Conservation (phyloP, 1,140 invertebrate species). For the Drosophila melanogaster region DNA sequence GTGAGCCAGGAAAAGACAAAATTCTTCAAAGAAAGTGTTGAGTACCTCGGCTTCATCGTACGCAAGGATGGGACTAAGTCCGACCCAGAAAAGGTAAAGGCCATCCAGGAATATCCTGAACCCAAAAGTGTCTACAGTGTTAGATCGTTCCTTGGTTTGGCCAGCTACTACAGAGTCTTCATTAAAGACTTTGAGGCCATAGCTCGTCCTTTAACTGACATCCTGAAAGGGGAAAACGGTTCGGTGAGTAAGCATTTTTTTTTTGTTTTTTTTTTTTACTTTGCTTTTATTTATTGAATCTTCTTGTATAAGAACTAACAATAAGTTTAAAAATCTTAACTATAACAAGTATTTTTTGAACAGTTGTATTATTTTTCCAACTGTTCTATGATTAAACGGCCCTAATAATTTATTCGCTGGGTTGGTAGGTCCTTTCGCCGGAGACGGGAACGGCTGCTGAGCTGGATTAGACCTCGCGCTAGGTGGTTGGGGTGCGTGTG, state of each 20-base stretch:
- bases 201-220: background rate
- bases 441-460: no score
- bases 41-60: background rate
- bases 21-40: background rate
- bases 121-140: background rate
- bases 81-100: background rate
- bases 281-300: no score
- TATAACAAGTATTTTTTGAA: no score
- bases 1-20: background rate
- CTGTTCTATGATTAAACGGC: no score
- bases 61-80: background rate
- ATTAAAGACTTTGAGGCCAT: background rate
- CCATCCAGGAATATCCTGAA: background rate
- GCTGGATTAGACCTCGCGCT: no score
- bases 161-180: background rate
- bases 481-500: no score
- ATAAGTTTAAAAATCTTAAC: no score
- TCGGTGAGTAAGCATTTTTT: background rate
- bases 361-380: no score
- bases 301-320: no score
- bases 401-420: no score
- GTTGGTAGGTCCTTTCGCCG: no score
- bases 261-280: no score
- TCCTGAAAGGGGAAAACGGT: background rate
- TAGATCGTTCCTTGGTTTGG: background rate